Evolutionary conservation across 2,113 vertebrate genomes (phyloP).

Genomic region (Zingel zingel): DNA sequence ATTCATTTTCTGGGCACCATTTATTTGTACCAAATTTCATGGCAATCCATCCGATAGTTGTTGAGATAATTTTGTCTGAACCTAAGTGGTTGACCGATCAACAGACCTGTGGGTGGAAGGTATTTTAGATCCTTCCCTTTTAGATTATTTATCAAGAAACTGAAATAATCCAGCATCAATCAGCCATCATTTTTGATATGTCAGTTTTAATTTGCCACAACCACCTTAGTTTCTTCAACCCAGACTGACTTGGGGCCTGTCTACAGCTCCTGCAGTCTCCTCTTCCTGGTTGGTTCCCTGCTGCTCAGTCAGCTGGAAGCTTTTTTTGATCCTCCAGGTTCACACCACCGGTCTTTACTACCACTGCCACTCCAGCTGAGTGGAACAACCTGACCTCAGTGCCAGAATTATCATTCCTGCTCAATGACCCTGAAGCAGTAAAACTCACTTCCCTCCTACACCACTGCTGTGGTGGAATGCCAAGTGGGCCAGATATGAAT

Average conservation of each 20-base stretch:
- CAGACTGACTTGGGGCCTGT: not conserved
- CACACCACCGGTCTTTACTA: constrained; percentile 4
- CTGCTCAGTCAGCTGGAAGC: constrained; percentile 43
- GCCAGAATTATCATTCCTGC: constrained; percentile 18
- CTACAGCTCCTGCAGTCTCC: not conserved
- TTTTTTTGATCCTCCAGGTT: constrained; percentile 24
- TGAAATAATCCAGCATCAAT: not conserved
- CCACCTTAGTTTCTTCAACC: not conserved
- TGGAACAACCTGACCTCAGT: constrained; percentile 29
- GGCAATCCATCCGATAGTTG: not conserved
- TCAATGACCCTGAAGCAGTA: constrained; percentile 5
- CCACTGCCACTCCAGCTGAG: not conserved
- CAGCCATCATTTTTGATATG: not conserved
- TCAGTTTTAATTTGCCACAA: not conserved
- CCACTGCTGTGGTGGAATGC: not conserved
- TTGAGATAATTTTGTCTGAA: not conserved
- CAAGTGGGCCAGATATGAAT: not conserved
- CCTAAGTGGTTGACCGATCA: not conserved
- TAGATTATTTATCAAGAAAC: not conserved
- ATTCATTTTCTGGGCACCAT: not conserved
- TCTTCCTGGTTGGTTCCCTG: constrained; percentile 9
- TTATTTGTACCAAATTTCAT: not conserved
- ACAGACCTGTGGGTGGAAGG: not conserved
- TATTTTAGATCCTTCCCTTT: not conserved
- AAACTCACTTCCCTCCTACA: constrained; percentile 1